These are phyloP conservation scores for Drosophila mettleri DNA, from an alignment of 2,888 invertebrate genomes.

Conservation along the genomic window DNA sequence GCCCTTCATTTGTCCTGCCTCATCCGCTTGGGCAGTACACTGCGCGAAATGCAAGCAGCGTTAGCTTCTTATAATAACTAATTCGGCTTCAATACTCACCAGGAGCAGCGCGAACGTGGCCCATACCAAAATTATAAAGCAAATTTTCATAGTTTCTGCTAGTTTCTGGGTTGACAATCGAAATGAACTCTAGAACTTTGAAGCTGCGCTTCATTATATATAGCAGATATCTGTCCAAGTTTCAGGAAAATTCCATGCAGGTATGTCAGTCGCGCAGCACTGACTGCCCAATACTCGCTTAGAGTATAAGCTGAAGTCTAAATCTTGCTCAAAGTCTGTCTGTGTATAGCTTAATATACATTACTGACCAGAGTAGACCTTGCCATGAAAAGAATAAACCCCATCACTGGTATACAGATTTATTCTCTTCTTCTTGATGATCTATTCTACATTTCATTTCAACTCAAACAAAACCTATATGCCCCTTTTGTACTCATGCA, in stretches of 20 bases:
- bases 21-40: constrained; percentile 21
- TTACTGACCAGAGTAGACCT: neutral
- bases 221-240: constrained; percentile 1
- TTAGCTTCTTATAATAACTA: neutral
- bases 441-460: neutral
- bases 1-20: neutral
- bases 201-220: constrained; percentile 28
- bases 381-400: neutral
- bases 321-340: no score
- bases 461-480: neutral
- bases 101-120: constrained; percentile 28
- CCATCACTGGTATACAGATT: no score
- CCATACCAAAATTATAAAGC: constrained; percentile 7
- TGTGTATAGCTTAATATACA: no score
- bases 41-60: constrained; percentile 1
- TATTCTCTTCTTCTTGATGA: no score
- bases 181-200: neutral
- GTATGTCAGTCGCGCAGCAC: neutral
- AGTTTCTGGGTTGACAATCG: neutral
- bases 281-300: neutral
- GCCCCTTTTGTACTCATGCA: neutral
- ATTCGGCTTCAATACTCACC: constrained; percentile 19
- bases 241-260: neutral
- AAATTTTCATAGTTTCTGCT: constrained; percentile 31
- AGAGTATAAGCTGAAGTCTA: no score